Evolutionary conservation across 2,113 vertebrate genomes (phyloP).

Genomic region (Rhinogobius similis): DNA sequence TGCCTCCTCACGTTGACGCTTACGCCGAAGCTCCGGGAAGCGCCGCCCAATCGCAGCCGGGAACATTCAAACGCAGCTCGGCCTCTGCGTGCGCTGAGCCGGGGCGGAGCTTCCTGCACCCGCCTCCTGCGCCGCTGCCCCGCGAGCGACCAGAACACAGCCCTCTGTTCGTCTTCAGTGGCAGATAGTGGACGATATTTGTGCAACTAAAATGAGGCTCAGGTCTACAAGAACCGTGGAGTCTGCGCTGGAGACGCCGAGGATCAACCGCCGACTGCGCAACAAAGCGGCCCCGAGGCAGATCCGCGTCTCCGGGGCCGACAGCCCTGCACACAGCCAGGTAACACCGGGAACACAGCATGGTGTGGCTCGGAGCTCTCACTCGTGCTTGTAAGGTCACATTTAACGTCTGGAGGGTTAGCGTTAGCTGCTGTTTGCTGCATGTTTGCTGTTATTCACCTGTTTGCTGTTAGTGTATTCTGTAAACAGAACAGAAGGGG

Average conservation of each 20-base stretch:
- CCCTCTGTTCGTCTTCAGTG: constrained; percentile 5
- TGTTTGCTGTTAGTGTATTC: background rate
- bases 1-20: constrained; percentile 41
- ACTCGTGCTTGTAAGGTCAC: background rate
- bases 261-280: constrained; percentile 3
- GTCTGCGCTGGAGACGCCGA: constrained; percentile 25
- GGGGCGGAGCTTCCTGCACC: constrained; percentile 26
- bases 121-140: background rate
- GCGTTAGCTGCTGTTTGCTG: no score
- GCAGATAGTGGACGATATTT: rapidly evolving
- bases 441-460: background rate
- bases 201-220: constrained; percentile 55
- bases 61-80: constrained; percentile 61
- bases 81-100: constrained; percentile 23
- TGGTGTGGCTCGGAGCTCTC: background rate
- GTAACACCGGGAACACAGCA: constrained; percentile 38
- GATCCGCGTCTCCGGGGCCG: background rate
- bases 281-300: constrained; percentile 30
- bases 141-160: no score
- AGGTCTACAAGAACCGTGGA: constrained; percentile 48
- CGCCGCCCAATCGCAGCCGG: constrained; percentile 62
- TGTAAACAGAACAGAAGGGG: background rate
- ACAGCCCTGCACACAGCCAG: constrained; percentile 13
- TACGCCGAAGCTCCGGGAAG: constrained; percentile 18
- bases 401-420: no score